phyloP scores from a whole-genome alignment of 2,797 vertebrate genomes.

The Galaxias olidus region DNA sequence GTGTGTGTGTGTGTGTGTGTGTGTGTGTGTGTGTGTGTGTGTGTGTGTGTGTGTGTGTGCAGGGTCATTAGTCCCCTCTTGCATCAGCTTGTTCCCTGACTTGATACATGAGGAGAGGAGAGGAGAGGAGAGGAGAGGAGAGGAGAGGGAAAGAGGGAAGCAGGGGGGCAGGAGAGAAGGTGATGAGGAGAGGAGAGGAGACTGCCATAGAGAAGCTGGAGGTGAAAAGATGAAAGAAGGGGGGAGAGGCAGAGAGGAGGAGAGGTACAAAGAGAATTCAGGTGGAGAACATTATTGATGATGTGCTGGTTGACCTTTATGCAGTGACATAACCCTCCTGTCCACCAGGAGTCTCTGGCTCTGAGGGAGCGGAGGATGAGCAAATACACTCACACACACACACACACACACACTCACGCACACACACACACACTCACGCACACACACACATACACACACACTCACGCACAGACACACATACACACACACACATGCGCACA shows the following conservation, averaged over 20 bases:
- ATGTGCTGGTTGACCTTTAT: slow-evolving; percentile 69
- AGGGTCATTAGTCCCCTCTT: slow-evolving; percentile 90
- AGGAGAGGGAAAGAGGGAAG: too few species aligned
- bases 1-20: slow-evolving; percentile 17
- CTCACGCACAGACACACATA: background rate
- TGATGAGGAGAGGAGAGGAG: background rate
- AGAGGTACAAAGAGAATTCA: too few species aligned
- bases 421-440: background rate
- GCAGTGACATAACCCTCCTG: slow-evolving; percentile 85
- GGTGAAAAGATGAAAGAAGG: too few species aligned
- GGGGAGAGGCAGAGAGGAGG: too few species aligned
- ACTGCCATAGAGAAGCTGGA: background rate
- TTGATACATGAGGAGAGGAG: background rate
- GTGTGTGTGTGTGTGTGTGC: slow-evolving; percentile 79
- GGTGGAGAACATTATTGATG: too few species aligned
- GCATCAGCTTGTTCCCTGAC: slow-evolving; percentile 77
- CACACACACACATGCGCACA: background rate
- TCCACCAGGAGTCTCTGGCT: slow-evolving; percentile 70
- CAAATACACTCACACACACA: background rate
- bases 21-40: slow-evolving; percentile 32
- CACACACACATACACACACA: background rate
- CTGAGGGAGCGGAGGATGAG: slow-evolving; percentile 89
- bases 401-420: slow-evolving; percentile 2
- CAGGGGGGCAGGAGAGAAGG: too few species aligned
- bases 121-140: background rate